phyloP scores from a whole-genome alignment of 2,797 vertebrate species.

The Lateolabrax maculatus region DNA sequence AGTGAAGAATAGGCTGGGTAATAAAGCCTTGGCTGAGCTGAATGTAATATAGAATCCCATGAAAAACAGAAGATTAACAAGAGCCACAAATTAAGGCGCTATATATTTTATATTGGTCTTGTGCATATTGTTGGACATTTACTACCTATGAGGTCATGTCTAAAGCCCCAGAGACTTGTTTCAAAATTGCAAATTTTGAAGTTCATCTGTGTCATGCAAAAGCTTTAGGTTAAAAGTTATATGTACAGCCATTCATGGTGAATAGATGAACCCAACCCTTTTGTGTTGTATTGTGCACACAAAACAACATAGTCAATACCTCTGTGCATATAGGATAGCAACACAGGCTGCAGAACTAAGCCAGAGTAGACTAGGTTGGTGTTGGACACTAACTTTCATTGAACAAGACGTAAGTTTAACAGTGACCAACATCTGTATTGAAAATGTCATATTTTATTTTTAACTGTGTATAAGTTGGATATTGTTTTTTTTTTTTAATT shows the following conservation, averaged over 20 bases:
- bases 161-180: conserved; percentile 26
- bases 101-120: conserved; percentile 55
- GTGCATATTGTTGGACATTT: conserved; percentile 56
- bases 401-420: not conserved
- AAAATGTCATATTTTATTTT: conserved; percentile 14
- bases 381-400: not conserved
- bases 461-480: conserved; percentile 8
- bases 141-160: conserved; percentile 68
- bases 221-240: conserved; percentile 19
- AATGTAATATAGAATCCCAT: conserved; percentile 58
- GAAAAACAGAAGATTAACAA: conserved; percentile 72
- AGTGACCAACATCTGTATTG: not conserved
- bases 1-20: conserved; percentile 67
- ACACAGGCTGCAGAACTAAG: conserved; percentile 15
- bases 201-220: conserved; percentile 11
- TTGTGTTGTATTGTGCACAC: conserved; percentile 37
- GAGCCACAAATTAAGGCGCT: conserved; percentile 53
- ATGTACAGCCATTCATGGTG: conserved; percentile 23
- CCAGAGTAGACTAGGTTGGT: conserved; percentile 2
- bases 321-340: conserved; percentile 1
- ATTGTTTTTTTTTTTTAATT: conserved; percentile 31
- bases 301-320: conserved; percentile 25
- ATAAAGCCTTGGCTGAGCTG: conserved; percentile 67
- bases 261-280: conserved; percentile 19
- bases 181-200: conserved; percentile 42